Evolutionary conservation across 2,888 invertebrate species (phyloP).

Genomic region (Drosophila mimica): DNA sequence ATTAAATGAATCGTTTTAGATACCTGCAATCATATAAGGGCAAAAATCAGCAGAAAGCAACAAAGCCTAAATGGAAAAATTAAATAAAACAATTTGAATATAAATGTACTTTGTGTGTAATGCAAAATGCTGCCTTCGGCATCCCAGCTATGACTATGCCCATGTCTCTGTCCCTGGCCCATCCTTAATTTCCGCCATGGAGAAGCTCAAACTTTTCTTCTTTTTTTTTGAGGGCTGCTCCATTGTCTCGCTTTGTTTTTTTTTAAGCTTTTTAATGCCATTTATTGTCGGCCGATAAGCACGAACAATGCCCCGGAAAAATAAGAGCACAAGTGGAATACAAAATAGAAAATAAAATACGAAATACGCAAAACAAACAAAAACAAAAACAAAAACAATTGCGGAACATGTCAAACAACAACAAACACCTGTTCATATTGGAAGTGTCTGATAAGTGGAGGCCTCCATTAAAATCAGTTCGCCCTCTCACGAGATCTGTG

Average conservation of each 20-base stretch:
- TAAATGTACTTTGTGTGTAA: slow-evolving; percentile 58
- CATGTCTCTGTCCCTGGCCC: slow-evolving; percentile 17
- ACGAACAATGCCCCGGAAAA: slow-evolving; percentile 49
- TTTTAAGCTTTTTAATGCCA: slow-evolving; percentile 65
- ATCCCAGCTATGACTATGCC: slow-evolving; percentile 8
- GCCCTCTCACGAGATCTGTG: neutral
- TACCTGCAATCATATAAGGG: slow-evolving; percentile 21
- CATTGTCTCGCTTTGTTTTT: slow-evolving; percentile 52
- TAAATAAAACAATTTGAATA: slow-evolving; percentile 60
- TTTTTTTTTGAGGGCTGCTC: slow-evolving; percentile 7
- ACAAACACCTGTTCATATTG: slow-evolving; percentile 54
- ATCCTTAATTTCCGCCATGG: slow-evolving; percentile 67
- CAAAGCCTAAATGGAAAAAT: neutral
- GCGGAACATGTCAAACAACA: slow-evolving; percentile 45
- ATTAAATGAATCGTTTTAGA: slow-evolving; percentile 26
- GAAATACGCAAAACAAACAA: slow-evolving; percentile 20
- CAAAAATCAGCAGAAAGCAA: neutral
- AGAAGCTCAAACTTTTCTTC: neutral
- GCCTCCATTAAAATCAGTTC: slow-evolving; percentile 5
- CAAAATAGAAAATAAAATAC: slow-evolving; percentile 23
- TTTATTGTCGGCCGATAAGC: slow-evolving; percentile 73
- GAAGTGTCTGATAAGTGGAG: slow-evolving; percentile 36
- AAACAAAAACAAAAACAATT: slow-evolving; percentile 18
- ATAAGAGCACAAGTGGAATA: slow-evolving; percentile 37
- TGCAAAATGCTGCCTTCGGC: slow-evolving; percentile 69